Evolutionary conservation across 2,888 invertebrate species (phyloP).

Genomic region (Axea sp.): DNA sequence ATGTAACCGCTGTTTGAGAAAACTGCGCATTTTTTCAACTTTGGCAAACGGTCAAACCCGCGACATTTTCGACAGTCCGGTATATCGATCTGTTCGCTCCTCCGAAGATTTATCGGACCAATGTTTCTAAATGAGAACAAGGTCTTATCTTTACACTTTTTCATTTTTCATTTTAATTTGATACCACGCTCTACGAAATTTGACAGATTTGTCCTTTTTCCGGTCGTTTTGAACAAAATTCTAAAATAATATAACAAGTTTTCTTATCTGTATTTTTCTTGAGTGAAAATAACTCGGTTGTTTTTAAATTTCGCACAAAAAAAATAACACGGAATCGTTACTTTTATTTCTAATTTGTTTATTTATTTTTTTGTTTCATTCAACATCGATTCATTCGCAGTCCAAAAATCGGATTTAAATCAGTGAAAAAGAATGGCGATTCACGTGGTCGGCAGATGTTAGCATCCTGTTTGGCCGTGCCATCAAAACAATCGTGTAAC

Average conservation of each 20-base stretch:
- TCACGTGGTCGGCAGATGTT: slow-evolving; percentile 49
- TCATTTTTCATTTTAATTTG: too few species aligned
- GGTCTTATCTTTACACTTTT: not conserved
- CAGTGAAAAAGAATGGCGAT: not conserved
- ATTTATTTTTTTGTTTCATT: too few species aligned
- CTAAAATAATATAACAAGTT: too few species aligned
- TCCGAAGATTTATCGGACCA: slow-evolving; percentile 9
- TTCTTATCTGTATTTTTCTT: too few species aligned
- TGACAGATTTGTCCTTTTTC: too few species aligned
- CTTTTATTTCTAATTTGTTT: too few species aligned
- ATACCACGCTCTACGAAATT: too few species aligned
- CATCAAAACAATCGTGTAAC: slow-evolving; percentile 42
- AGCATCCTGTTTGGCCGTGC: slow-evolving; percentile 23
- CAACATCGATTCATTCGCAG: slow-evolving; percentile 3
- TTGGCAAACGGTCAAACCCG: slow-evolving; percentile 47
- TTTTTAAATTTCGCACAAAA: too few species aligned
- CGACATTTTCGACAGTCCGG: slow-evolving; percentile 33
- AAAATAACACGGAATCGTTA: too few species aligned
- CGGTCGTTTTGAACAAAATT: too few species aligned
- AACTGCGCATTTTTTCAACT: not conserved
- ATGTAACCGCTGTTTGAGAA: too few species aligned
- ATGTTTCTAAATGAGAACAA: slow-evolving; percentile 15
- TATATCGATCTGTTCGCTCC: slow-evolving; percentile 37
- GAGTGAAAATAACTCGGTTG: too few species aligned
- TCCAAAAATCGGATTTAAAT: slow-evolving; percentile 25